Evolutionary conservation across 1,140 invertebrate genomes (phyloP).

Genomic region (Triops longicaudatus): DNA sequence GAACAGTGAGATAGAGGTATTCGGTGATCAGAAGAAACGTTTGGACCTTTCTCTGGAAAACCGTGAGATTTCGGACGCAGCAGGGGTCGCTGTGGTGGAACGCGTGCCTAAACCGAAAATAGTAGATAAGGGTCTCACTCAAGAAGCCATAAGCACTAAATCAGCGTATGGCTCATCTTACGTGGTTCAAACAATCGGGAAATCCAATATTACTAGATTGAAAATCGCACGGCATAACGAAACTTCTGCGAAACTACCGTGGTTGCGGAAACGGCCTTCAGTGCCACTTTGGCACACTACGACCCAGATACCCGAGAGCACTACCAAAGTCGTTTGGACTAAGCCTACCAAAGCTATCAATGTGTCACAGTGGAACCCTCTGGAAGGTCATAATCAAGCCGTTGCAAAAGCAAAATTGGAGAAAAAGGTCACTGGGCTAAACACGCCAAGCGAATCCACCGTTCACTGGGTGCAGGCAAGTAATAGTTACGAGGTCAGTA

Average conservation of each 20-base stretch:
- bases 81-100: not conserved
- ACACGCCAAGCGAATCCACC: not conserved
- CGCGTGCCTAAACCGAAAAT: not conserved
- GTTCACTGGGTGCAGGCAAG: not conserved
- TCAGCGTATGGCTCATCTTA: not conserved
- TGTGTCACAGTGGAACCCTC: not conserved
- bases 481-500: conserved; percentile 2
- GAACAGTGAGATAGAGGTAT: not conserved
- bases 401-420: not conserved
- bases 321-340: not conserved
- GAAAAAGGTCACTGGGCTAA: not conserved
- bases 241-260: not conserved
- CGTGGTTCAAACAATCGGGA: not conserved
- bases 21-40: not conserved
- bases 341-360: not conserved
- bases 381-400: not conserved
- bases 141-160: not conserved
- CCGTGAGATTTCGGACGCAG: not conserved
- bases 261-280: not conserved
- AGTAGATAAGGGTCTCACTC: not conserved
- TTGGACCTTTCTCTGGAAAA: not conserved
- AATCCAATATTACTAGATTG: not conserved
- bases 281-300: not conserved
- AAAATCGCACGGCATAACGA: not conserved
- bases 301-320: not conserved